phyloP scores from a whole-genome alignment of 2,797 vertebrate species.

The Cirrhinus mrigala region DNA sequence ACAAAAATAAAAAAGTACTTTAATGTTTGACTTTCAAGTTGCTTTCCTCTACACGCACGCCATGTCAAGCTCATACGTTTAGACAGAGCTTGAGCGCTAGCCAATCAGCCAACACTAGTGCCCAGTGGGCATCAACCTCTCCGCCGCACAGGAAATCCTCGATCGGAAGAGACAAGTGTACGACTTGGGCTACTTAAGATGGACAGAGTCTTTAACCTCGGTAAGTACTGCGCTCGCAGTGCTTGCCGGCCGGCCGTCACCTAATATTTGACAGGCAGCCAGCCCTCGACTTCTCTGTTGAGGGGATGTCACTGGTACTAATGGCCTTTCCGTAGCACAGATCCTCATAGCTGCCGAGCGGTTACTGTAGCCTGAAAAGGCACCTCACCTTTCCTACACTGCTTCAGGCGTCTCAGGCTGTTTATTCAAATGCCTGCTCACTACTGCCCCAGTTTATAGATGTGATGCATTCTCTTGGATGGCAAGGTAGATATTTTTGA shows the following conservation, averaged over 20 bases:
- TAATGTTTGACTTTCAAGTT: conserved; percentile 23
- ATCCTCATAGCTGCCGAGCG: conserved; percentile 64
- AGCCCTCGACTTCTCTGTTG: conserved; percentile 51
- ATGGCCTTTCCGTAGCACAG: conserved; percentile 70
- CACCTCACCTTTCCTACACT: conserved; percentile 48
- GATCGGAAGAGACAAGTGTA: conserved; percentile 73
- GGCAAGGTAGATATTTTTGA: conserved; percentile 13
- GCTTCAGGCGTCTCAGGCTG: conserved; percentile 42
- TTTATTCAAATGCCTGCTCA: conserved; percentile 43
- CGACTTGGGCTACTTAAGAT: conserved; percentile 68
- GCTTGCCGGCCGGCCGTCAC: conserved; percentile 62
- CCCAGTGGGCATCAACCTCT: conserved; percentile 61
- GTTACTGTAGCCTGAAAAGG: conserved; percentile 62
- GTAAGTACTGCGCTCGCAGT: conserved; percentile 69
- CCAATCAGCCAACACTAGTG: conserved; percentile 56
- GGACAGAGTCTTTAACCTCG: conserved; percentile 78
- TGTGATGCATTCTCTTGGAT: conserved; percentile 17
- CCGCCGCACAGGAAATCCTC: conserved; percentile 51
- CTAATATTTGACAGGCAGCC: conserved; percentile 70
- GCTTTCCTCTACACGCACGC: background rate
- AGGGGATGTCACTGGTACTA: conserved; percentile 69
- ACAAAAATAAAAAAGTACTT: background rate
- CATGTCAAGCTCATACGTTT: conserved; percentile 45
- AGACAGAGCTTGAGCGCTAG: conserved; percentile 57
- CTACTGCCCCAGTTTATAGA: conserved; percentile 45